Evolutionary conservation across 2,888 invertebrate genomes (phyloP).

Genomic region (Melieria omissa): DNA sequence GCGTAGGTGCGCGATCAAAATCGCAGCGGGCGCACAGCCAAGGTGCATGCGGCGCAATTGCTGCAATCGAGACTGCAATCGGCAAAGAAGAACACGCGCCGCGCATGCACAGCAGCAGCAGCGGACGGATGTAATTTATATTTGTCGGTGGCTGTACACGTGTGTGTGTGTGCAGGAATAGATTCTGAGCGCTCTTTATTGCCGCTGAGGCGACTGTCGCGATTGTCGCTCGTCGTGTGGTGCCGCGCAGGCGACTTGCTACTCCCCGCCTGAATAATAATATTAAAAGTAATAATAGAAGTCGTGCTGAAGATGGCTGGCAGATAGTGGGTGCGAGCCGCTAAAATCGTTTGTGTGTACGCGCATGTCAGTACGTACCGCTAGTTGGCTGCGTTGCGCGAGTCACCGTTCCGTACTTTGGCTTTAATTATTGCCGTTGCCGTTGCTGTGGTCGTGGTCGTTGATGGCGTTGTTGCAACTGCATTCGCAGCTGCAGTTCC

Average conservation of each 20-base stretch:
- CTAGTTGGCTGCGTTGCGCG: neutral
- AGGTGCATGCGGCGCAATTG: too few relatives aligned
- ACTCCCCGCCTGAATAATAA: neutral
- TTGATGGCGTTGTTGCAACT: neutral
- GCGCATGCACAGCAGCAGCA: too few relatives aligned
- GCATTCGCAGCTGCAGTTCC: neutral
- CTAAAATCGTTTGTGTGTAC: neutral
- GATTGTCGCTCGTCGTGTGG: too few relatives aligned
- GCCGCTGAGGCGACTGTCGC: too few relatives aligned
- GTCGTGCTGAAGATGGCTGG: conserved; percentile 31
- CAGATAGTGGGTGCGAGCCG: conserved; percentile 10
- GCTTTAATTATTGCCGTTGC: neutral
- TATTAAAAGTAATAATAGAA: conserved; percentile 28
- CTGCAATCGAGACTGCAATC: too few relatives aligned
- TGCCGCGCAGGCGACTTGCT: neutral
- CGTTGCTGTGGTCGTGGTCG: conserved; percentile 5
- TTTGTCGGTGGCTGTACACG: too few relatives aligned
- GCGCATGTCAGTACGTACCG: neutral
- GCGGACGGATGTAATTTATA: too few relatives aligned
- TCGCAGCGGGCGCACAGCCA: too few relatives aligned
- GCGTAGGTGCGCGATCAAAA: too few relatives aligned
- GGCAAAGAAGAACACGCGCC: too few relatives aligned
- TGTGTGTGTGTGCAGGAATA: too few relatives aligned
- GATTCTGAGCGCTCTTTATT: too few relatives aligned
- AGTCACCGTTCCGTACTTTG: conserved; percentile 2